Percentiles rank a stretch among this genome's conserved stretches.
phyloP scores from a whole-genome alignment of 1,140 invertebrate genomes.

The Musca domestica region DNA sequence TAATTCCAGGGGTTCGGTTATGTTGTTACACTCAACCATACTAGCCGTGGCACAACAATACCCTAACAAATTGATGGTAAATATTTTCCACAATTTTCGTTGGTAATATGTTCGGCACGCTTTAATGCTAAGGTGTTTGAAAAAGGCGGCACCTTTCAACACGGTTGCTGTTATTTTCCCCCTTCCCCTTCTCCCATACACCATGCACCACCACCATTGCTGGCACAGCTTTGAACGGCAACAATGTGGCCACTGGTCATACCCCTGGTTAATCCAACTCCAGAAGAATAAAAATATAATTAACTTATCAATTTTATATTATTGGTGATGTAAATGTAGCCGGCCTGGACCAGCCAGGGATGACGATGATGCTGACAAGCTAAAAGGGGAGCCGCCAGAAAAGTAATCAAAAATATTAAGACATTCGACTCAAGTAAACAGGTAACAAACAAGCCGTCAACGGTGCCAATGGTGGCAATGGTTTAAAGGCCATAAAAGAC shows the following conservation, averaged over 20 bases:
- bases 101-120: background rate
- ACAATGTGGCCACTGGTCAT: background rate
- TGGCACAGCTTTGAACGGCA: too few relatives aligned
- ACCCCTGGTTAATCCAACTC: too few relatives aligned
- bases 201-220: background rate
- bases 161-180: too few relatives aligned
- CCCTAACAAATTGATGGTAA: too few relatives aligned
- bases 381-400: background rate
- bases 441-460: background rate
- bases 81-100: too few relatives aligned
- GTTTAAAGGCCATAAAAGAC: background rate
- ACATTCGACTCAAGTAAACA: too few relatives aligned
- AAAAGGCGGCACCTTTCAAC: constrained; percentile 18
- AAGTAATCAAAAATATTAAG: too few relatives aligned
- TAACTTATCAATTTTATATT: constrained; percentile 17
- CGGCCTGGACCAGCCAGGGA: too few relatives aligned
- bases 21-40: too few relatives aligned
- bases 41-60: too few relatives aligned
- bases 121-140: constrained; percentile 4
- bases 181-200: background rate
- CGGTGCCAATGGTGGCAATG: background rate
- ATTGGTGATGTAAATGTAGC: background rate
- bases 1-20: too few relatives aligned
- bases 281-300: constrained; percentile 3
- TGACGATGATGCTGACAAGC: too few relatives aligned